phyloP scores from a whole-genome alignment of 2,797 vertebrate species.

The Cossypha dichroa region DNA sequence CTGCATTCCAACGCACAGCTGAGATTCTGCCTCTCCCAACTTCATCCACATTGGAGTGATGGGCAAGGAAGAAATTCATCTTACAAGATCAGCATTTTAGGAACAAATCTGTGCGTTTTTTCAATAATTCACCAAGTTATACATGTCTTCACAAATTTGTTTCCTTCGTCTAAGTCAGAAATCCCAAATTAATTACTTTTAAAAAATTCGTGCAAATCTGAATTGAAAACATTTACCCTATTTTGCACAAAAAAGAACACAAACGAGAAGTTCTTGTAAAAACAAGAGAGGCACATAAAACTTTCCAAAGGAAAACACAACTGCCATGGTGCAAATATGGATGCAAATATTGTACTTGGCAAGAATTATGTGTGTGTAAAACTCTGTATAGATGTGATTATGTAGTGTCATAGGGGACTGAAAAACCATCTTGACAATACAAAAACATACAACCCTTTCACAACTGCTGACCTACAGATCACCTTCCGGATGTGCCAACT shows the following conservation, averaged over 20 bases:
- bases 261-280: neutral
- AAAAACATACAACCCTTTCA: neutral
- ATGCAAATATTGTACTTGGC: neutral
- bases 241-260: neutral
- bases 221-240: neutral
- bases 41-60: rapidly evolving
- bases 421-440: neutral
- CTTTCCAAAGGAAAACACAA: neutral
- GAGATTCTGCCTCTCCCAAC: neutral
- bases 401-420: neutral
- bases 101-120: neutral
- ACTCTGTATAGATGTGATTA: neutral
- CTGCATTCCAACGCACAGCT: neutral
- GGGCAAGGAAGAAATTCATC: neutral
- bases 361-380: neutral
- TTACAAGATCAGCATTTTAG: neutral
- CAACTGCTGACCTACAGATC: neutral
- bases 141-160: neutral
- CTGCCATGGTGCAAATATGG: neutral
- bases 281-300: neutral
- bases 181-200: neutral
- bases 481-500: neutral
- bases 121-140: neutral
- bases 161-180: neutral
- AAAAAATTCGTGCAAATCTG: neutral